Evolutionary conservation across 2,888 invertebrate species (phyloP), one percentile per base, ranked within the genome.

Genomic region (Caenorhabditis doughertyi): DNA sequence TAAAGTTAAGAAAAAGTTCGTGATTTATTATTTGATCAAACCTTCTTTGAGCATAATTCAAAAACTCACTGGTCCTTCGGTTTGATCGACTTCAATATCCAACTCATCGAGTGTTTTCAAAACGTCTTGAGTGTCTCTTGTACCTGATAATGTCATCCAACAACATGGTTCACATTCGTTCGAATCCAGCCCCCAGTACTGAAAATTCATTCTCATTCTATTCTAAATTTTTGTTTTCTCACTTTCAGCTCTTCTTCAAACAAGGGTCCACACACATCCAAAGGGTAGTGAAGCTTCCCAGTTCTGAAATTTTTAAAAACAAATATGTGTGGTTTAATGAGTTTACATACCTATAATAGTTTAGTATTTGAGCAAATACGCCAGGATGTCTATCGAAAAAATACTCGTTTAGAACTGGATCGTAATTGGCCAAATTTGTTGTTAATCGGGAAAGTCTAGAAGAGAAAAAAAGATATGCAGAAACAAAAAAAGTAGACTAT

Each of bases 211-310:
- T 13, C 23, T 47, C 2, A 9, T 29, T 25, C 7, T 16, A n/a
- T n/a, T n/a, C n/a, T n/a, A n/a, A n/a, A n/a, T n/a, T n/a, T n/a
- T n/a, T 21, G 4, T 23, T n/a, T n/a, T 27, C 70, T 42, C 49
- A 97, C 98, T 93, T 98, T 98, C 88, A 99, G 94, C 93, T 99
- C 98, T 92, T 98, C 98, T 92, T 99, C 98, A 92, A 99, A 99
- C 84, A 99, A 94, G 76, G 98, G 99, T 60, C 98, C 99, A 93
- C 99, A 99, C 0, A 99, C 98, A 92, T 99, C 98, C 67, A 98
- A 97, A 23, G 99, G 98, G 93, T 99, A 99, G 93, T 99, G 98
- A 86, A 99, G 95, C 93, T 98, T 99, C 76, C 98, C 98, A 32
- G 90, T 90, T 73, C 90, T 83, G 42, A 64, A 82, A n/a, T n/a